Evolutionary conservation across 2,888 invertebrate genomes (phyloP).

Genomic region (Spodoptera exigua): DNA sequence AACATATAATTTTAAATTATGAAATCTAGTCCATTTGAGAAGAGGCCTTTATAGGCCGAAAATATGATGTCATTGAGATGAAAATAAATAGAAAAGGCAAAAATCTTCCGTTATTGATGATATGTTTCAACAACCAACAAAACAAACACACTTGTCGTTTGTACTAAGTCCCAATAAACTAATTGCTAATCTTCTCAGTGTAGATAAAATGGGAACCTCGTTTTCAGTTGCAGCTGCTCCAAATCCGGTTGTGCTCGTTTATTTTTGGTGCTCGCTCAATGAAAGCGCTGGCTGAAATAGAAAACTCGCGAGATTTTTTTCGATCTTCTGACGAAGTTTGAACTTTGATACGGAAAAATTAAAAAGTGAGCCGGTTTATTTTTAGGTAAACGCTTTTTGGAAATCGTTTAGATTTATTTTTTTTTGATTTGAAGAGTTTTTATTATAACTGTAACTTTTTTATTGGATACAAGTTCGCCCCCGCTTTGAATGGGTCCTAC

Average conservation of each 20-base stretch:
- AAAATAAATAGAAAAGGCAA: no score
- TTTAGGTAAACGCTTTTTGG: not conserved
- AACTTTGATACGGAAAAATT: slow-evolving; percentile 6
- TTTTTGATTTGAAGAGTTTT: no score
- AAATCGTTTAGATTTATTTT: no score
- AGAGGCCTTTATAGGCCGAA: no score
- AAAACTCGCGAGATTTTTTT: slow-evolving; percentile 31
- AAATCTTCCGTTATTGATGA: no score
- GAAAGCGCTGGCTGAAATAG: slow-evolving; percentile 35
- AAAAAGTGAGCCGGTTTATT: not conserved
- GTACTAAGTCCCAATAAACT: slow-evolving; percentile 30
- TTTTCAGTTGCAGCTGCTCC: slow-evolving; percentile 49
- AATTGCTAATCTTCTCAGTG: slow-evolving; percentile 45
- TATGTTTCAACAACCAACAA: not conserved
- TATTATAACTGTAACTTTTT: no score
- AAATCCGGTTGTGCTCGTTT: slow-evolving; percentile 31
- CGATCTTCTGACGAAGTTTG: slow-evolving; percentile 6
- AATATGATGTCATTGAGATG: no score
- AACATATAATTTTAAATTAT: no score
- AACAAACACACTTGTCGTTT: slow-evolving; percentile 19
- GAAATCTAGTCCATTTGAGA: no score
- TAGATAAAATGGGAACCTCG: slow-evolving; percentile 36
- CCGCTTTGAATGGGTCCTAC: no score
- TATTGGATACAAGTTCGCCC: no score
- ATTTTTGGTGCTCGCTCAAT: slow-evolving; percentile 48